Evolutionary conservation across 2,888 invertebrate genomes (phyloP).

Genomic region (Parapristionchus giblindavisi): DNA sequence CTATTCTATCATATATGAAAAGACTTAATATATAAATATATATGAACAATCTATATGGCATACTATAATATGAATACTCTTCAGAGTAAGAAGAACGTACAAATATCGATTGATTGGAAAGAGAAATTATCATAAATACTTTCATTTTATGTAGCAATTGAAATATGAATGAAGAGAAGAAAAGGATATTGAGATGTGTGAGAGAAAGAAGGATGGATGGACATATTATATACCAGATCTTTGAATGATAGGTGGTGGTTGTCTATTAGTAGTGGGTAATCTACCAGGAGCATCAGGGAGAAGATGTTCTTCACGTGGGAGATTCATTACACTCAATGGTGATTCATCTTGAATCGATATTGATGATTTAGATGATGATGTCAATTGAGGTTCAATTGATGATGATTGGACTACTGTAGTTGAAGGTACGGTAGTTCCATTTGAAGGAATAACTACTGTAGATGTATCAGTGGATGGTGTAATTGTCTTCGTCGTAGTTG

Average conservation of each 20-base stretch:
- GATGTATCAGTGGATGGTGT: background rate
- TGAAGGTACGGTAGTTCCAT: background rate
- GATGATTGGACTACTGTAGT: background rate
- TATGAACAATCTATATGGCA: too few species aligned
- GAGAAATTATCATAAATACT: too few species aligned
- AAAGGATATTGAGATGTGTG: too few species aligned
- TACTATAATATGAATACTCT: too few species aligned
- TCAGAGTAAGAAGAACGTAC: too few species aligned
- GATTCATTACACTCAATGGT: slow-evolving; percentile 19
- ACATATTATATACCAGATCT: background rate
- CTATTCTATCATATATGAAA: too few species aligned
- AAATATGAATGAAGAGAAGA: too few species aligned
- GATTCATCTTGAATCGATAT: slow-evolving; percentile 3
- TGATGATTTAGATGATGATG: background rate
- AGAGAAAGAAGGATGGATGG: background rate
- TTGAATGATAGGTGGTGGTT: slow-evolving; percentile 4
- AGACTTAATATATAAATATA: too few species aligned
- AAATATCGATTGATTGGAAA: too few species aligned
- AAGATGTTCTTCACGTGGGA: slow-evolving; percentile 29
- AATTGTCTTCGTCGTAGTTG: background rate
- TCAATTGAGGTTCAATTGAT: background rate
- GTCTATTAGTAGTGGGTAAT: slow-evolving; percentile 20
- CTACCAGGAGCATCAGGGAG: slow-evolving; percentile 35
- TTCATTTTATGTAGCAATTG: too few species aligned
- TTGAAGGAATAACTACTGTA: background rate